Evolutionary conservation across 92 coral and sea anemone genomes (phyloP).

Genomic region (Palythoa grandis): DNA sequence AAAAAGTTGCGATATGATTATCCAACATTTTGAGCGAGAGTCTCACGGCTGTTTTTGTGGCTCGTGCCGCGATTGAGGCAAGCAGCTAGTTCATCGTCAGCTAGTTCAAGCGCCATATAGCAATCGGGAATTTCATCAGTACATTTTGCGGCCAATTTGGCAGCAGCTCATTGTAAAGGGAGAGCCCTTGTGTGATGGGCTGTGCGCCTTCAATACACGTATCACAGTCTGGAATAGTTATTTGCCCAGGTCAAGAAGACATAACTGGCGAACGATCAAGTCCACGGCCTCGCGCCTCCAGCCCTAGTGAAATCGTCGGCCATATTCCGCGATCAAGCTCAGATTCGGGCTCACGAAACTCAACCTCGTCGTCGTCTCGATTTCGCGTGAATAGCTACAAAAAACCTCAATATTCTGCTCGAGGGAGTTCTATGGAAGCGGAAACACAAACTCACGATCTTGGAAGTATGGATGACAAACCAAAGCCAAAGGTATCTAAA

Average conservation of each 20-base stretch:
- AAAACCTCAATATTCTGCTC: conserved; percentile 80
- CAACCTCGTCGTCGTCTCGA: conserved; percentile 89
- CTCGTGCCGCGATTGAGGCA: conserved; percentile 41
- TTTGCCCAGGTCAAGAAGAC: conserved; percentile 71
- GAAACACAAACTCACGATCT: conserved; percentile 94
- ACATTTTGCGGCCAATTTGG: conserved; percentile 34
- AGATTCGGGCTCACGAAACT: conserved; percentile 92
- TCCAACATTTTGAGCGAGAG: conserved; percentile 28
- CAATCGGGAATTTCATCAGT: conserved; percentile 10
- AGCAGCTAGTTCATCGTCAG: conserved; percentile 25
- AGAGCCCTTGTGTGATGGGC: conserved; percentile 81
- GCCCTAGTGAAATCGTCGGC: conserved; percentile 99
- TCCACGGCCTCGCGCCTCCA: conserved; percentile 94
- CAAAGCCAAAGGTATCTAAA: conserved; percentile 78
- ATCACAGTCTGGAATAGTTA: conserved; percentile 96
- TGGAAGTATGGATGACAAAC: conserved; percentile 84
- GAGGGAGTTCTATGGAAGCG: conserved; percentile 96
- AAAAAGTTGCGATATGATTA: conserved; percentile 8
- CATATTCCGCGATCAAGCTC: conserved; percentile 95
- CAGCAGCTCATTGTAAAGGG: conserved; percentile 34
- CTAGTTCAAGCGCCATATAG: conserved; percentile 42
- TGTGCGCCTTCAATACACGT: conserved; percentile 99
- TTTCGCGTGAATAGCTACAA: conserved; percentile 88
- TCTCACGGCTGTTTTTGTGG: conserved; percentile 36
- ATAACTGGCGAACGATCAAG: conserved; percentile 95